Conservation (phyloP, 2,113 vertebrate species). For the Zosterops borbonicus region DNA sequence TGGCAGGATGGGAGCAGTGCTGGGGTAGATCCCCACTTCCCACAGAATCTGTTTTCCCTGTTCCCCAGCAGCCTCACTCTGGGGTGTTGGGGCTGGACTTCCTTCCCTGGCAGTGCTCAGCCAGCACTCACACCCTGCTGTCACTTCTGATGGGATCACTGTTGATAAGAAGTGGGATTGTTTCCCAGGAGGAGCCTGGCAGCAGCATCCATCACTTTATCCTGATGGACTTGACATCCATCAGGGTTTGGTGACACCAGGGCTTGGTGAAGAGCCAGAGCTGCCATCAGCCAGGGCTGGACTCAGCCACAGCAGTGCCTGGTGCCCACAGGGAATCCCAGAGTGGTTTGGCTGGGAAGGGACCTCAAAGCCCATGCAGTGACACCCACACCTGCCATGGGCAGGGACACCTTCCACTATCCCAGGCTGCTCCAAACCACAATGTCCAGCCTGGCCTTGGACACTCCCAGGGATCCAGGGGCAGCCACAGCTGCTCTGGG, state of each 20-base stretch:
- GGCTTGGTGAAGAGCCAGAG: neutral
- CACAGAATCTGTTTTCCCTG: neutral
- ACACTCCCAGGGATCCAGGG: neutral
- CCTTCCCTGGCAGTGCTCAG: neutral
- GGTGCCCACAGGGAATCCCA: neutral
- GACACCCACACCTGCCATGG: neutral
- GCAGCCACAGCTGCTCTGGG: neutral
- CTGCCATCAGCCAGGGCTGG: neutral
- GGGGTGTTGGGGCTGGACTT: neutral
- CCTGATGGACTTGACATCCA: neutral
- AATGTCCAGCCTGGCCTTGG: neutral
- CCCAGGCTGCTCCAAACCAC: neutral
- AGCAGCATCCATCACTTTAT: neutral
- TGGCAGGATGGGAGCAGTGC: neutral
- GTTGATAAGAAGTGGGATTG: neutral
- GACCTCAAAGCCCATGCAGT: fast-evolving
- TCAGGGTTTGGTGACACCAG: neutral
- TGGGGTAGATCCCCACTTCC: neutral
- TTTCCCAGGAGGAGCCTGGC: neutral
- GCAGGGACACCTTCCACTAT: neutral
- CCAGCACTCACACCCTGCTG: fast-evolving
- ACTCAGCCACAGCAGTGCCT: neutral
- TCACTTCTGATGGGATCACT: neutral
- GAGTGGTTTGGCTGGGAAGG: neutral
- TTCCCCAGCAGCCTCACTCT: fast-evolving